These are phyloP conservation scores for Lasiurus cinereus DNA, from an alignment of 2,113 vertebrate genomes.

Conservation along the genomic window DNA sequence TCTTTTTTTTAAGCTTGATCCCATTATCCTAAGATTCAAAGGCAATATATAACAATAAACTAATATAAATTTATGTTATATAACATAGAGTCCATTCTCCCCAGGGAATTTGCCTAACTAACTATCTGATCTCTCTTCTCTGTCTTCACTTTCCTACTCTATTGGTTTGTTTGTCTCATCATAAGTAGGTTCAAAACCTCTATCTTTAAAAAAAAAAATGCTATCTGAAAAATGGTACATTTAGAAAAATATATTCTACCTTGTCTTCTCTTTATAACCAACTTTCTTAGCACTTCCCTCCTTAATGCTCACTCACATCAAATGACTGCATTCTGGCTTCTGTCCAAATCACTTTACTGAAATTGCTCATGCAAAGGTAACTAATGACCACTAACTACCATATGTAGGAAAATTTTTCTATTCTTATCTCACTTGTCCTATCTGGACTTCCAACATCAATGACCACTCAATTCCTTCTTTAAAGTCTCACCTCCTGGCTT, in stretches of 20 bases:
- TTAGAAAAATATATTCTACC: no score
- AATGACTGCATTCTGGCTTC: conserved; percentile 44
- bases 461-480: not conserved
- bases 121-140: not conserved
- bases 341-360: conserved; percentile 42
- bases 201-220: not conserved
- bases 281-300: not conserved
- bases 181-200: not conserved
- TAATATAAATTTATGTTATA: not conserved
- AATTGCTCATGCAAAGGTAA: conserved; percentile 34
- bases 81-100: not conserved
- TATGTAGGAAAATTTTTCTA: not conserved
- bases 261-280: not conserved
- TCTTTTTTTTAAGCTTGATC: not conserved
- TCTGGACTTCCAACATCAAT: conserved; percentile 28
- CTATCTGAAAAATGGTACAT: no score
- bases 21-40: conserved; percentile 40
- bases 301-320: conserved; percentile 15
- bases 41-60: not conserved
- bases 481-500: not conserved
- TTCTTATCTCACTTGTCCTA: conserved; percentile 37
- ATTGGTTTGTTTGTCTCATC: not conserved
- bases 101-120: not conserved
- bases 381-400: conserved; percentile 58
- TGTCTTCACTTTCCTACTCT: not conserved